These are phyloP conservation scores for Lasioglossum figueresi DNA, from an alignment of 2,888 invertebrate species.

Conservation along the genomic window DNA sequence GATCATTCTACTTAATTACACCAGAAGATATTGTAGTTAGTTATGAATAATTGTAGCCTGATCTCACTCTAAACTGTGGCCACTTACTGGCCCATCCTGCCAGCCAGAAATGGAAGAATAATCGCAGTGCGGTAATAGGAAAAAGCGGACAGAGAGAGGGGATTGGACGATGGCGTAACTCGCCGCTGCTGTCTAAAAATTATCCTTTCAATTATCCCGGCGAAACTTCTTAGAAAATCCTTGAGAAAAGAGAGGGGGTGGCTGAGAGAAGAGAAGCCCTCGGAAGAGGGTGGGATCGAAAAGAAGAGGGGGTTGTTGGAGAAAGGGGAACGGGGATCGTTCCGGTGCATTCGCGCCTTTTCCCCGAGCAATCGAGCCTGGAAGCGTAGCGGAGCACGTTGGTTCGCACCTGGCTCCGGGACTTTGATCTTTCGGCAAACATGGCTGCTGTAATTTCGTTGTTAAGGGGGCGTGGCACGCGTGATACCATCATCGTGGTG, in stretches of 20 bases:
- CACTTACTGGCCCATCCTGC: too few species aligned
- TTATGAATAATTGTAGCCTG: too few species aligned
- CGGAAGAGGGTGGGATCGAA: constrained; percentile 12
- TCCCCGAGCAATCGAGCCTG: constrained; percentile 22
- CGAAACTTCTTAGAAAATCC: constrained; percentile 16
- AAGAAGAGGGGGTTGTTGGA: neutral
- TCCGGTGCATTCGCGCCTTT: constrained; percentile 36
- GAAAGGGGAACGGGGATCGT: constrained; percentile 20
- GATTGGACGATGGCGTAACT: neutral
- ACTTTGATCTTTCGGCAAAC: constrained; percentile 73
- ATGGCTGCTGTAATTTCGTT: constrained; percentile 75
- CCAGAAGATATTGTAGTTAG: too few species aligned
- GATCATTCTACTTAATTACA: too few species aligned
- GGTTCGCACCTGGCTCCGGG: constrained; percentile 71
- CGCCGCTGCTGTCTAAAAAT: neutral
- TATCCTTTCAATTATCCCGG: constrained; percentile 14
- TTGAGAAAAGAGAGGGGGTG: neutral
- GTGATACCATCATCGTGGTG: constrained; percentile 63
- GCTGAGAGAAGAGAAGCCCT: neutral
- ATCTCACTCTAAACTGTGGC: too few species aligned
- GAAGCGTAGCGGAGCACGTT: constrained; percentile 33
- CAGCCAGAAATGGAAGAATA: too few species aligned
- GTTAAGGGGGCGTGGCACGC: constrained; percentile 75
- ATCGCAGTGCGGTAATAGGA: neutral
- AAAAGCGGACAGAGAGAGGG: neutral